Evolutionary conservation across 1,140 invertebrate genomes (phyloP).

Genomic region (Agrypnia vestita): DNA sequence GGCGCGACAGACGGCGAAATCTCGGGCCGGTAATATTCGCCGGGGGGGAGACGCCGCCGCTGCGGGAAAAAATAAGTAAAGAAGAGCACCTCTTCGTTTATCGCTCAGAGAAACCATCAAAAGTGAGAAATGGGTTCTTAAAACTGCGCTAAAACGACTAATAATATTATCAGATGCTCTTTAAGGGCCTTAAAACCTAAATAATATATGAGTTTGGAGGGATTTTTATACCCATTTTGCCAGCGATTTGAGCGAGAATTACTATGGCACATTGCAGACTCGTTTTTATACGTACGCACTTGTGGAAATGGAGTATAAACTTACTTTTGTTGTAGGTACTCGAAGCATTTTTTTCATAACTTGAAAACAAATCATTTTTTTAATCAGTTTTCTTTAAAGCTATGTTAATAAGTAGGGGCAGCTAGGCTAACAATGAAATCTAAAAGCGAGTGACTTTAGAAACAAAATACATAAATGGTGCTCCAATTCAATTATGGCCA

Average conservation of each 20-base stretch:
- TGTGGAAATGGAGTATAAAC: background rate
- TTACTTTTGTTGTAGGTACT: too few relatives aligned
- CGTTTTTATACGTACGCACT: background rate
- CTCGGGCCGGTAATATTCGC: conserved; percentile 5
- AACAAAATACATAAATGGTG: too few relatives aligned
- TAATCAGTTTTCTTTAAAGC: too few relatives aligned
- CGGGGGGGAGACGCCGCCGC: background rate
- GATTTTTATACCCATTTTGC: conserved; percentile 30
- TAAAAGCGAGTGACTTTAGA: too few relatives aligned
- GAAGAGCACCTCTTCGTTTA: conserved; percentile 22
- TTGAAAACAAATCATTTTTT: too few relatives aligned
- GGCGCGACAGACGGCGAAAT: conserved; percentile 1
- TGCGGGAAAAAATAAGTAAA: background rate
- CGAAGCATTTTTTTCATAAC: too few relatives aligned
- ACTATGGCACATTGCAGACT: background rate
- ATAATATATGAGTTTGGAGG: conserved; percentile 39
- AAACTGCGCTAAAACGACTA: conserved; percentile 38
- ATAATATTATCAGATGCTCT: conserved; percentile 43
- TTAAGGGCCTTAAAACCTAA: conserved; percentile 39
- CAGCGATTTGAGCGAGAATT: conserved; percentile 14
- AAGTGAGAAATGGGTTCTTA: conserved; percentile 31
- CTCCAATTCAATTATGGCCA: too few relatives aligned
- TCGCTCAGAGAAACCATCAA: conserved; percentile 36
- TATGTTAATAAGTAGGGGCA: too few relatives aligned
- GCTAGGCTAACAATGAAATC: too few relatives aligned